A percentile compares a stretch with the other conserved stretches of the same genome.
Conservation (phyloP, 2,888 invertebrate genomes). For the Aplocera efformata region DNA sequence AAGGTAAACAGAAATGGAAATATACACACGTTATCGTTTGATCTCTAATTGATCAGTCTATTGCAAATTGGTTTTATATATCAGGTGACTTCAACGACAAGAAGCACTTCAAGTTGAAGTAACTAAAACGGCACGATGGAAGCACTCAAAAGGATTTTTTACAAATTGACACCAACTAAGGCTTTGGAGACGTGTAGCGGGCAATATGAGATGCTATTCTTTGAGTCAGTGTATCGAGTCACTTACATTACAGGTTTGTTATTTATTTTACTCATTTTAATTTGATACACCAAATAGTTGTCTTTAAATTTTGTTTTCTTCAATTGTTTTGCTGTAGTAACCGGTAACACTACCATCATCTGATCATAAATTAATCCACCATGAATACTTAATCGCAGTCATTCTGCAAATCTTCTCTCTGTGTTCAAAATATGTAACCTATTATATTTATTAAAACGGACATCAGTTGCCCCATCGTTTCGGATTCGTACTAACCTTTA, state of each 20-base stretch:
- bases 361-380: too few species aligned
- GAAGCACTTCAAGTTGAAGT: background rate
- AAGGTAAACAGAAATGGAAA: constrained; percentile 7
- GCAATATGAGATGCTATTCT: constrained; percentile 54
- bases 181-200: constrained; percentile 56
- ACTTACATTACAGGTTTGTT: constrained; percentile 56
- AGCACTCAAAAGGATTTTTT: constrained; percentile 41
- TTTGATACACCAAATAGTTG: too few species aligned
- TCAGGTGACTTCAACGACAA: background rate
- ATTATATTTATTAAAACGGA: too few species aligned
- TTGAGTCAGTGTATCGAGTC: constrained; percentile 57
- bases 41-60: constrained; percentile 8
- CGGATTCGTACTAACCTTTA: too few species aligned
- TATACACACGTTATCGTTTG: constrained; percentile 1
- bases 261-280: too few species aligned
- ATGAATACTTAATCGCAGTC: too few species aligned
- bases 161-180: constrained; percentile 48
- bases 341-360: too few species aligned
- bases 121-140: constrained; percentile 35
- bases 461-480: too few species aligned
- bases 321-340: too few species aligned
- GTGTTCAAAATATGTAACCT: too few species aligned
- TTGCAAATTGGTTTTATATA: constrained; percentile 2
- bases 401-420: too few species aligned
- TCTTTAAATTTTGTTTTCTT: too few species aligned